phyloP scores from a whole-genome alignment of 2,888 invertebrate genomes.

The Pristionchus maxplancki region DNA sequence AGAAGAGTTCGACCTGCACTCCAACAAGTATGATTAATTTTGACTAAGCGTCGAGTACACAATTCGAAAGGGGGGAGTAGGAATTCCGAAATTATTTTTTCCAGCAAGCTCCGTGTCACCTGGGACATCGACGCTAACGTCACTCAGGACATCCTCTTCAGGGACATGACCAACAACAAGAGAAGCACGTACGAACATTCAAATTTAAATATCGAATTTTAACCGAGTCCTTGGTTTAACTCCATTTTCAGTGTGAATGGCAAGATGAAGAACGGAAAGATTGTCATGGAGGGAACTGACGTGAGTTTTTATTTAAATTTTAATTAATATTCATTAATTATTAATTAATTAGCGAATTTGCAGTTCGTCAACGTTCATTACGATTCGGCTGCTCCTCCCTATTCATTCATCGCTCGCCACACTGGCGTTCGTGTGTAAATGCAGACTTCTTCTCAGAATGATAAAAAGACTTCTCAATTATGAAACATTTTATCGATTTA shows the following conservation, averaged over 20 bases:
- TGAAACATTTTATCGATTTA: too few relatives aligned
- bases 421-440: not conserved
- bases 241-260: not conserved
- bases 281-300: not conserved
- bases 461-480: too few relatives aligned
- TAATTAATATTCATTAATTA: too few relatives aligned
- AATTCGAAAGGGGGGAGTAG: not conserved
- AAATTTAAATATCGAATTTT: too few relatives aligned
- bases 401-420: not conserved
- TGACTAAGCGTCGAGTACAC: not conserved
- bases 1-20: not conserved
- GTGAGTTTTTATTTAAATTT: not conserved
- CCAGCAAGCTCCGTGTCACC: not conserved
- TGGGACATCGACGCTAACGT: not conserved
- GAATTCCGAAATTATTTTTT: not conserved
- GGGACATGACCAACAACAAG: constrained; percentile 25
- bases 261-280: not conserved
- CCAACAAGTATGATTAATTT: not conserved
- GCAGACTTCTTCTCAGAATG: too few relatives aligned
- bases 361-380: not conserved
- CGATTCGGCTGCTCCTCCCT: not conserved
- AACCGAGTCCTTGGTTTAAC: not conserved
- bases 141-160: not conserved
- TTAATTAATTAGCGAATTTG: not conserved
- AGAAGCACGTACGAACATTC: not conserved